These are phyloP conservation scores for Pristiophorus japonicus DNA, from an alignment of 2,113 vertebrate species.

Conservation along the genomic window DNA sequence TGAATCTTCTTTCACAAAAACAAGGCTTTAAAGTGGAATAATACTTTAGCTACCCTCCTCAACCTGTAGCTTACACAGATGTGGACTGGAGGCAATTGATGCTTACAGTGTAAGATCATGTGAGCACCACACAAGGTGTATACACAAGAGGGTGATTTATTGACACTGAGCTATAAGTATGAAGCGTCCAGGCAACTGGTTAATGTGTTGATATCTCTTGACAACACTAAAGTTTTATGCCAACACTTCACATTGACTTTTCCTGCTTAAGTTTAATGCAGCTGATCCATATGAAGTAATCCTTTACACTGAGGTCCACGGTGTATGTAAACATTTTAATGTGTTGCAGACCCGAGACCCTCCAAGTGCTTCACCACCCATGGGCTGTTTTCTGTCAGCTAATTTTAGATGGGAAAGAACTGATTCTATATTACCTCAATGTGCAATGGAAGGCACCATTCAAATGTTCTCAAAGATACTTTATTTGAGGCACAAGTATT, in stretches of 20 bases:
- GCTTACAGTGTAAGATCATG: neutral
- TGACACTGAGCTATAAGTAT: neutral
- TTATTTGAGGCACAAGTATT: neutral
- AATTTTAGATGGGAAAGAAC: neutral
- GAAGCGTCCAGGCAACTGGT: neutral
- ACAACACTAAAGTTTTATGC: neutral
- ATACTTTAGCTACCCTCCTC: neutral
- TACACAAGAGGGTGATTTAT: neutral
- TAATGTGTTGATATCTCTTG: neutral
- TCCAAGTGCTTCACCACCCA: neutral
- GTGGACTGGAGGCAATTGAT: neutral
- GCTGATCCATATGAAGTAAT: neutral
- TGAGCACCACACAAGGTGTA: neutral
- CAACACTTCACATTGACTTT: neutral
- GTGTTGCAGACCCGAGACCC: neutral
- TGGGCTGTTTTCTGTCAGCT: neutral
- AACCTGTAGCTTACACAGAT: neutral
- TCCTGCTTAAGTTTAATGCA: slow-evolving; percentile 13
- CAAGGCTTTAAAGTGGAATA: neutral
- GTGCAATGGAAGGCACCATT: neutral
- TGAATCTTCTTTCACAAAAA: neutral
- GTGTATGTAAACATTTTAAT: neutral
- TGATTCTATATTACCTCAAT: neutral
- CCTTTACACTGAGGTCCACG: neutral
- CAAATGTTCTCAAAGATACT: neutral